Conservation (phyloP, 2,888 invertebrate genomes). For the Hyposoter dolosus region DNA sequence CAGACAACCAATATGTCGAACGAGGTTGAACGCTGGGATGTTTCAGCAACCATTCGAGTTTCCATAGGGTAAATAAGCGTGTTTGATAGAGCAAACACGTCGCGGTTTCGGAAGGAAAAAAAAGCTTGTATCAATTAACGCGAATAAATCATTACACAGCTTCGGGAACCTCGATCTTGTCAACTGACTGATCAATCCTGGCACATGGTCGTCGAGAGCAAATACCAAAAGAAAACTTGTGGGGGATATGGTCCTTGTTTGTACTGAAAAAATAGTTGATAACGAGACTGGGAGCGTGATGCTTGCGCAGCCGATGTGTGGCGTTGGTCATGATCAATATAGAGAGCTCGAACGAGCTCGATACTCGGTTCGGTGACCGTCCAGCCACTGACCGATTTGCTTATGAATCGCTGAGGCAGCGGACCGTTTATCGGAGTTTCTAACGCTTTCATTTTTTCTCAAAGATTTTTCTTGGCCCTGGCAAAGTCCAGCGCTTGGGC, state of each 20-base stretch:
- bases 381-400: no score
- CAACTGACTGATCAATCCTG: background rate
- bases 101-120: conserved; percentile 7
- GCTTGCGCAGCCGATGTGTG: background rate
- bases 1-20: conserved; percentile 22
- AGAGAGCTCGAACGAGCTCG: background rate
- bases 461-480: no score
- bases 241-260: background rate
- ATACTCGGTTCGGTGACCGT: background rate
- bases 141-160: conserved; percentile 31
- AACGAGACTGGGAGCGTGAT: background rate
- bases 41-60: conserved; percentile 22
- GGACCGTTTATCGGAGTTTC: no score
- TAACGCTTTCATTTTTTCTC: no score
- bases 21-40: conserved; percentile 22
- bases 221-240: background rate
- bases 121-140: conserved; percentile 43
- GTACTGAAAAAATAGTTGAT: background rate
- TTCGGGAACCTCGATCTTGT: conserved; percentile 10
- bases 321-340: background rate
- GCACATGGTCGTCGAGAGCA: background rate
- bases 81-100: conserved; percentile 39
- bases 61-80: conserved; percentile 36
- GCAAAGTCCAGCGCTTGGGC: no score
- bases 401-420: no score